These are phyloP conservation scores for Pristionchus japonicus DNA, from an alignment of 2,888 invertebrate genomes.

Conservation along the genomic window DNA sequence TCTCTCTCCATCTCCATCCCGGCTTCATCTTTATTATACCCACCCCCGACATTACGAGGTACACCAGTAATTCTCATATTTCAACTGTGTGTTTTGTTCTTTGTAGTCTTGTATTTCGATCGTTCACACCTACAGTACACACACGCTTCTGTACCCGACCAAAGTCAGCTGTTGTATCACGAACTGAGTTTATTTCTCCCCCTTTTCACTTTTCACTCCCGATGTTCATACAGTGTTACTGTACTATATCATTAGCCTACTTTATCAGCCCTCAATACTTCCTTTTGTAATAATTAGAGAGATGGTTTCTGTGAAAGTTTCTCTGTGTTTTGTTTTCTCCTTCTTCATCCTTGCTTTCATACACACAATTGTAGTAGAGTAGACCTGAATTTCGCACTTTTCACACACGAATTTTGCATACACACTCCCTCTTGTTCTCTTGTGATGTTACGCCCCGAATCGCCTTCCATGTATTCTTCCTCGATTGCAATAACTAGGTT, in stretches of 20 bases:
- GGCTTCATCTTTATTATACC: slow-evolving; percentile 9
- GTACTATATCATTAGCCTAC: slow-evolving; percentile 5
- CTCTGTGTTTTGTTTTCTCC: not conserved
- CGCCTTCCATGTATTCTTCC: not conserved
- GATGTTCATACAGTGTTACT: slow-evolving; percentile 37
- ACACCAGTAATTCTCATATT: slow-evolving; percentile 15
- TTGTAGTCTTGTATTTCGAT: not conserved
- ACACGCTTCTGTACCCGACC: not conserved
- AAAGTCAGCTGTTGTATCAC: slow-evolving; percentile 34
- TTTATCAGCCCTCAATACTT: not conserved
- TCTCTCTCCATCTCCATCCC: not conserved
- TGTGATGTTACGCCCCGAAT: not conserved
- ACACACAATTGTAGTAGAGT: not conserved
- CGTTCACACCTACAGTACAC: slow-evolving; percentile 7
- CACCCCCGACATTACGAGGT: not conserved
- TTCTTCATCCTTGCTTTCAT: not conserved
- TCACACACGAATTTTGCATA: not conserved
- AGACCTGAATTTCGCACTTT: slow-evolving; percentile 16
- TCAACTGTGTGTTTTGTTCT: not conserved
- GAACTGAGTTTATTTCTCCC: slow-evolving; percentile 27
- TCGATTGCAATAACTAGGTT: slow-evolving; percentile 27
- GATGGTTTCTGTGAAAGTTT: slow-evolving; percentile 8
- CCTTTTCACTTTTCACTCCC: slow-evolving; percentile 9
- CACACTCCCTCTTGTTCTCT: not conserved
- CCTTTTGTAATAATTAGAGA: not conserved